Conservation (phyloP, 2,888 invertebrate genomes). For the Hecatera dysodea region DNA sequence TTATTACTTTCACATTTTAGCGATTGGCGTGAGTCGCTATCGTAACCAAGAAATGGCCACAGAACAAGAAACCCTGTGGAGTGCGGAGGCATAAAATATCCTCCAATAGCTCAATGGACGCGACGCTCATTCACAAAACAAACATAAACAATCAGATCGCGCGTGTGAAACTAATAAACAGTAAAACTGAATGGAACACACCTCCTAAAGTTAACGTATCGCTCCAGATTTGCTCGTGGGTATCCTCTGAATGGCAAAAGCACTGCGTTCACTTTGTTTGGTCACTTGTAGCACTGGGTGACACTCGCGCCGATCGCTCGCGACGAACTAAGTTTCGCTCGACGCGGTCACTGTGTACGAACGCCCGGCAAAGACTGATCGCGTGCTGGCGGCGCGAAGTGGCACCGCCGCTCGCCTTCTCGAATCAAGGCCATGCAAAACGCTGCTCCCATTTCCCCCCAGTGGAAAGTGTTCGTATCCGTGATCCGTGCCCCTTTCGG, state of each 20-base stretch:
- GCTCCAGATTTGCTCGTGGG: constrained; percentile 85
- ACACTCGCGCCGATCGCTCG: constrained; percentile 79
- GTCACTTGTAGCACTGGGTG: constrained; percentile 75
- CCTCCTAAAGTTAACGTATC: constrained; percentile 78
- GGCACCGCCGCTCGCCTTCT: constrained; percentile 72
- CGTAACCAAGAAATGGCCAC: constrained; percentile 48
- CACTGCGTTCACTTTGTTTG: constrained; percentile 73
- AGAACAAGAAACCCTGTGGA: constrained; percentile 50
- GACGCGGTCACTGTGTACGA: constrained; percentile 67
- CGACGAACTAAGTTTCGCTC: constrained; percentile 60
- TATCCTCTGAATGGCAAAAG: constrained; percentile 77
- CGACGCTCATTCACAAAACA: constrained; percentile 73
- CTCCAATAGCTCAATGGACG: constrained; percentile 66
- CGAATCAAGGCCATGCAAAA: constrained; percentile 89
- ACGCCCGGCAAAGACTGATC: constrained; percentile 78
- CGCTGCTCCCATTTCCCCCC: constrained; percentile 87
- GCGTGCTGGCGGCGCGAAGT: constrained; percentile 66
- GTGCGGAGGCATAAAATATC: constrained; percentile 64
- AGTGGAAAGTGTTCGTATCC: constrained; percentile 89
- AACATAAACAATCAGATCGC: constrained; percentile 68
- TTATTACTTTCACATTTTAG: constrained; percentile 83
- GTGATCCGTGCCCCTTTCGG: constrained; percentile 88
- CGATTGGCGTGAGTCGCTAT: constrained; percentile 60
- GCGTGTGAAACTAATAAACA: constrained; percentile 46
- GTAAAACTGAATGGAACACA: constrained; percentile 71